Evolutionary conservation across 2,797 vertebrate genomes (phyloP).

Genomic region (Gadopsis marmoratus): DNA sequence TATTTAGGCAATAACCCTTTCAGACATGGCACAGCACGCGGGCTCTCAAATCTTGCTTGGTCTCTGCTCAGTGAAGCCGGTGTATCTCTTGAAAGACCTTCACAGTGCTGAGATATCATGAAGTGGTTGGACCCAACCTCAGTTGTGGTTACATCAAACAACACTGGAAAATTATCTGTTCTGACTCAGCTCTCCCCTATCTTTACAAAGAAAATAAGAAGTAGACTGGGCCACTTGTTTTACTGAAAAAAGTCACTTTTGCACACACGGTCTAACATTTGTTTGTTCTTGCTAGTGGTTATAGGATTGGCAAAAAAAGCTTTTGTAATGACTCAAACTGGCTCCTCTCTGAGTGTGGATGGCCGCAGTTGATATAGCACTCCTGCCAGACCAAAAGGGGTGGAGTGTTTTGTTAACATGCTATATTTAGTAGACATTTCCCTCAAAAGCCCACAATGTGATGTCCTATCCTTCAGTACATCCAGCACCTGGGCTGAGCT

Average conservation of each 20-base stretch:
- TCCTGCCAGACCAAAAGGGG: conserved; percentile 57
- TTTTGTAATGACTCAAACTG: conserved; percentile 64
- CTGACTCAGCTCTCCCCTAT: conserved; percentile 31
- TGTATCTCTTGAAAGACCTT: conserved; percentile 39
- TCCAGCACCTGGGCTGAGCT: conserved; percentile 54
- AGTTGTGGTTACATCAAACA: conserved; percentile 55
- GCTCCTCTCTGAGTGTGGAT: conserved; percentile 54
- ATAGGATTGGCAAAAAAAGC: conserved; percentile 58
- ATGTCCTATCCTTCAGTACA: conserved; percentile 43
- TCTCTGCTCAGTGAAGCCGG: conserved; percentile 33
- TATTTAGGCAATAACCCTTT: conserved; percentile 45
- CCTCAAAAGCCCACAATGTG: conserved; percentile 57
- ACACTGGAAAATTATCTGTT: conserved; percentile 25
- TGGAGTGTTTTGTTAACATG: conserved; percentile 73
- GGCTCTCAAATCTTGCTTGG: conserved; percentile 45
- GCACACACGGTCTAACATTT: conserved; percentile 67
- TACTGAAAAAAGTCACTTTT: conserved; percentile 21
- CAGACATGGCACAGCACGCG: conserved; percentile 45
- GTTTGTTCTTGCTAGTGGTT: conserved; percentile 73
- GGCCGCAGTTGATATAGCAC: conserved; percentile 66
- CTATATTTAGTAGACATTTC: conserved; percentile 73
- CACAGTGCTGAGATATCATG: conserved; percentile 35
- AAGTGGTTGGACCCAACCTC: conserved; percentile 48
- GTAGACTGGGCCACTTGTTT: conserved; percentile 34
- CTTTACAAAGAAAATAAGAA: conserved; percentile 41